Evolutionary conservation across 2,888 invertebrate genomes (phyloP), one percentile per base, ranked within the genome.

Genomic region (Protonemura montana): DNA sequence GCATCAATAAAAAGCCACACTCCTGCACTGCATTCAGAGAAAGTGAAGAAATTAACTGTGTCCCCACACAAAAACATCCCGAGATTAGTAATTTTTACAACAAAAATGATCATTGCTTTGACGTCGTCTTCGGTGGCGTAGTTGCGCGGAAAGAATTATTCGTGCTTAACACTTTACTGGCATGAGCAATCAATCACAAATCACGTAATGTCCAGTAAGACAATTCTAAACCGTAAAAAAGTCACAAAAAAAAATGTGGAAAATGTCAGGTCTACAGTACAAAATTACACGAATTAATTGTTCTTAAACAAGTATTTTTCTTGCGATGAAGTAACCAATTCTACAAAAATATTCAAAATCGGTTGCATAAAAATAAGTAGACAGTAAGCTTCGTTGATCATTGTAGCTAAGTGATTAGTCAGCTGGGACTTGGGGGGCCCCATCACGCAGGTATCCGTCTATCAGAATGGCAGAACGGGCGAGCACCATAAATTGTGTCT

Each of bases 11-110:
- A 59, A 59, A 59, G 59, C 16, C 59, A 13, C 59, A 59, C 59
- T 10, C 59, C 59, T 3, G 59, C 59, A 78, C 26, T 3, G 59
- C 59, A 78, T 13, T 10, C 27, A 78, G 78, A 27, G 78, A 78
- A 78, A 78, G 78, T 78, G 78, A 28, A 78, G 28, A 28, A 78
- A 78, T 27, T 28, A 25, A 59, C 59, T 78, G 16, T 27, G 78
- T 78, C 78, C n/a, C n/a, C 78, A 25, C 78, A 78, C 28, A 78
- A 78, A 78, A 78, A 78, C 78, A 27, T 78, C 78, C 26, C 26
- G 6, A 78, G 78, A 78, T 78, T 78, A 78, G 78, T 78, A 26
- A 78, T 78, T 78, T 78, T 78, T 78, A 78, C 28, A 27, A 28
- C 78, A 27, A 78, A 25, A 78, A 78, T 78, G 7, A 21, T 59